Evolutionary conservation across 2,888 invertebrate genomes (phyloP).

Genomic region (Mythimna vitellina): DNA sequence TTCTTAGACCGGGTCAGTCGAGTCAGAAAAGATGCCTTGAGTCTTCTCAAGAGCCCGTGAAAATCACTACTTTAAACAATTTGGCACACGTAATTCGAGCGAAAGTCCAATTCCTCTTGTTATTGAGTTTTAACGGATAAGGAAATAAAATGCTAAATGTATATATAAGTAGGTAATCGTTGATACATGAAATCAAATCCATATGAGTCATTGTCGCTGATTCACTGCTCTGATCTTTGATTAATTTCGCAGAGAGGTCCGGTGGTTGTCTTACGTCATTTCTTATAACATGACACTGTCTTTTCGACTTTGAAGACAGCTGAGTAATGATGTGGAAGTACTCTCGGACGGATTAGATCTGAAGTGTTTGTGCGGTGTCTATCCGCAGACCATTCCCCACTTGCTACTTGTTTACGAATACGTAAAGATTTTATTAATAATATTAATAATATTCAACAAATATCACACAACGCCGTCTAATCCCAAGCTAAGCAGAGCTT

Average conservation of each 20-base stretch:
- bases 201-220: slow-evolving; percentile 50
- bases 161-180: slow-evolving; percentile 4
- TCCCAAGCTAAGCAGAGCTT: no score
- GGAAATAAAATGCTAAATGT: neutral
- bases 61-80: no score
- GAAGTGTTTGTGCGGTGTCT: no score
- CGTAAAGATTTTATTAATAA: no score
- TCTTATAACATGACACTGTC: neutral
- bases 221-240: slow-evolving; percentile 42
- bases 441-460: no score
- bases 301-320: slow-evolving; percentile 10
- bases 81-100: neutral
- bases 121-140: neutral
- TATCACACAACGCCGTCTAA: no score
- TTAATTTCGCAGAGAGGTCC: slow-evolving; percentile 34
- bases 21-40: no score
- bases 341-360: no score
- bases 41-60: no score
- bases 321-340: neutral
- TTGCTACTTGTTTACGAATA: no score
- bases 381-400: no score
- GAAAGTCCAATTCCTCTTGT: neutral
- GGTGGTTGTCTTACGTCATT: slow-evolving; percentile 20
- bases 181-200: slow-evolving; percentile 17
- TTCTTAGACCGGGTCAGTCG: no score